Base-by-base conservation (phyloP, 2,113 vertebrate species). In the Bothrops jararaca region DNA sequence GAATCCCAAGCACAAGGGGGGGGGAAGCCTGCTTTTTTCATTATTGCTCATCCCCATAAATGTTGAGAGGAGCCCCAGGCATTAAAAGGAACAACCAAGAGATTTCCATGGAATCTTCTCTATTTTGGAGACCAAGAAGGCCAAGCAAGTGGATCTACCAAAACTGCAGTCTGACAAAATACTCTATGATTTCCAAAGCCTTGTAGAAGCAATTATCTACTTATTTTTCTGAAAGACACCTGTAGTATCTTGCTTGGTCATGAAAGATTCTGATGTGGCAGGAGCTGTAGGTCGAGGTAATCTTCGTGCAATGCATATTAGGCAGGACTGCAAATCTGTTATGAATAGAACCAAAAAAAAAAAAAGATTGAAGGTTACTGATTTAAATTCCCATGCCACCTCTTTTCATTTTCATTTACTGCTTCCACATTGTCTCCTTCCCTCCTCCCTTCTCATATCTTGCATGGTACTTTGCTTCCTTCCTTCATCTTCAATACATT, bases 211-310 rank as follows among this genome's bases (percentile, higher is more conserved):
- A 87, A 52, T 53, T 89, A 18, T 48, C 45, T 39, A 7, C 54
- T n/a, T 90, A 24, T 34, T 22, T 80, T 42, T 53, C 80, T 93
- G 86, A 95, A 90, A 0, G 5, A n/a, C 97, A 99, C 99, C 99
- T 98, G 99, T 99, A 96, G 98, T 98, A 97, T 99, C 99, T 96
- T 99, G 99, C 97, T 98, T 99, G 90, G 99, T 99, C 97, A 99
- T 98, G 64, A 99, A 99, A 90, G 98, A 99, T 96, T 99, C 99
- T 0, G 98, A 97, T 91, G 97, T 97, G 94, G 98, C 95, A 50
- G 98, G 96, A 10, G 97, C 93, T 94, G 98, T 97, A 24, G 98
- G 93, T 45, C 98, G 98, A 92, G 98, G 98, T 92, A 98, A 97
- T 88, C 98, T 96, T 86, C 99, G 98, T 1, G 98, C 99, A 8